Evolutionary conservation across 2,888 invertebrate species (phyloP).

Genomic region (Molorchus minor): DNA sequence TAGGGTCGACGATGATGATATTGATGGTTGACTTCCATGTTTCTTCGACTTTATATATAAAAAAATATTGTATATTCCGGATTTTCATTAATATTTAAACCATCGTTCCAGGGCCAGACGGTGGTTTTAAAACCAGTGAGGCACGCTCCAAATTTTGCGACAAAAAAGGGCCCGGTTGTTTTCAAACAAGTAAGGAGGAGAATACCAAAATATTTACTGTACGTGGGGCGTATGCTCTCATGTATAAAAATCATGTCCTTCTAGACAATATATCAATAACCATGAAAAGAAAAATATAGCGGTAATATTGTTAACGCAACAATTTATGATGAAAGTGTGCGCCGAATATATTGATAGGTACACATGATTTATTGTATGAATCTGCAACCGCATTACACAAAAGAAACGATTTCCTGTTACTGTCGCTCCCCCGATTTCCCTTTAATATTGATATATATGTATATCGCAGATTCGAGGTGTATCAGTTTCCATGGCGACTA

Average conservation of each 20-base stretch:
- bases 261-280: constrained; percentile 14
- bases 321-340: constrained; percentile 13
- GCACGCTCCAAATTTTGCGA: too few relatives aligned
- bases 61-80: too few relatives aligned
- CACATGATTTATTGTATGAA: constrained; percentile 14
- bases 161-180: too few relatives aligned
- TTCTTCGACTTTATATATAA: too few relatives aligned
- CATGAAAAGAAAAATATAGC: constrained; percentile 3
- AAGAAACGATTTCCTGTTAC: constrained; percentile 9
- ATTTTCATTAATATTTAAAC: too few relatives aligned
- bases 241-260: background rate
- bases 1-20: too few relatives aligned
- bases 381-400: constrained; percentile 14
- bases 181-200: too few relatives aligned
- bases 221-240: too few relatives aligned
- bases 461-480: background rate
- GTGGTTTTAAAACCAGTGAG: too few relatives aligned
- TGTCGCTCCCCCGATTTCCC: constrained; percentile 1
- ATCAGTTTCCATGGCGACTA: background rate
- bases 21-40: too few relatives aligned
- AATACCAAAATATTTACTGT: too few relatives aligned
- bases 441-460: constrained; percentile 4
- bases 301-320: constrained; percentile 9
- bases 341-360: constrained; percentile 9
- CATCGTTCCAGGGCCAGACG: too few relatives aligned